phyloP scores from a whole-genome alignment of 2,113 vertebrate genomes.

The Gymnorhina tibicen region DNA sequence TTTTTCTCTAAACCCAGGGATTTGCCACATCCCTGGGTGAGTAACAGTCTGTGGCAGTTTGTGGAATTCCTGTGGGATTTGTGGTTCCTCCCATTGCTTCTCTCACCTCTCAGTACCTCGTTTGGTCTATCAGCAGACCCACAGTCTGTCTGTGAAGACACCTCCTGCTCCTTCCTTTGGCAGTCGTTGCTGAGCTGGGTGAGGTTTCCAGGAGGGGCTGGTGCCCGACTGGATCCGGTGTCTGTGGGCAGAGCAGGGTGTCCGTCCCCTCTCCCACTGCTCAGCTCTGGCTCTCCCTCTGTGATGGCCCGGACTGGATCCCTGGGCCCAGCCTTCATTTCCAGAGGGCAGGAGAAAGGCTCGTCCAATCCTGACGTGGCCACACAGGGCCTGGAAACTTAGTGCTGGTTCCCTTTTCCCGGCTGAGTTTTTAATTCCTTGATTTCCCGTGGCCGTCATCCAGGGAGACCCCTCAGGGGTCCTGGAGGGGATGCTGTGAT shows the following conservation, averaged over 20 bases:
- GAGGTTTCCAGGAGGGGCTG: neutral
- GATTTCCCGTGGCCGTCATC: rapidly evolving
- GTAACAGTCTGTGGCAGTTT: neutral
- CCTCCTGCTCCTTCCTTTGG: neutral
- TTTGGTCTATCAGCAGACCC: neutral
- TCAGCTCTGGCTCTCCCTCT: neutral
- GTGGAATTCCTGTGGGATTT: neutral
- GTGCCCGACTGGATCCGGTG: rapidly evolving
- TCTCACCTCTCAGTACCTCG: neutral
- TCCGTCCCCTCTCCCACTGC: neutral
- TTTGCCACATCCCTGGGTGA: neutral
- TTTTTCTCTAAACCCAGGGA: neutral
- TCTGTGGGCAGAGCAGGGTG: neutral
- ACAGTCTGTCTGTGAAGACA: neutral
- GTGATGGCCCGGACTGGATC: neutral
- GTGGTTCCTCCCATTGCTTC: neutral
- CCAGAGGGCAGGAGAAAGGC: neutral
- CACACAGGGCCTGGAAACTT: neutral
- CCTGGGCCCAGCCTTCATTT: neutral
- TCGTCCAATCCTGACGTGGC: too few species aligned
- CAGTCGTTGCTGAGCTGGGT: neutral
- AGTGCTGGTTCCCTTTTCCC: neutral
- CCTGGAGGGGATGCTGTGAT: neutral
- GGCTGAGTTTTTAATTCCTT: neutral
- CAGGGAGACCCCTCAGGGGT: neutral